Conservation (phyloP, 2,797 vertebrate species). For the Lepidocolaptes lacrymiger region DNA sequence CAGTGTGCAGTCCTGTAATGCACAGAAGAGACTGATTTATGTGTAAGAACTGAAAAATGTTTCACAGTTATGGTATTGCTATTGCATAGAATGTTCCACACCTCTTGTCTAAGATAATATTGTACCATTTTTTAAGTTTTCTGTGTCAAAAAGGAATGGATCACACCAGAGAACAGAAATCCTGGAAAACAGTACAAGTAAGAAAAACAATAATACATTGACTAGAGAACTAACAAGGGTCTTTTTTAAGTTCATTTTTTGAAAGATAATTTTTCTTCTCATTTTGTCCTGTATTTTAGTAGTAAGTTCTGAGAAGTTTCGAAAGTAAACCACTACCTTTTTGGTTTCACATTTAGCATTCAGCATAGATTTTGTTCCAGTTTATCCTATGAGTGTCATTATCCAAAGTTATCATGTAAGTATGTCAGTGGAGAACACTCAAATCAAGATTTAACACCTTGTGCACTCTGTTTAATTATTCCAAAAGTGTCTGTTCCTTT, state of each 20-base stretch:
- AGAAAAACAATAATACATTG: neutral
- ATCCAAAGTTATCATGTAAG: neutral
- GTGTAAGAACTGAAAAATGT: neutral
- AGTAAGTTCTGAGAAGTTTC: neutral
- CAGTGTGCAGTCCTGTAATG: neutral
- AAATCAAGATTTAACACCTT: neutral
- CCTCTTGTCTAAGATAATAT: neutral
- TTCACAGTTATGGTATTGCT: neutral
- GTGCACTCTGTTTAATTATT: neutral
- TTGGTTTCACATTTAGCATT: neutral
- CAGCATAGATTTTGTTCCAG: neutral
- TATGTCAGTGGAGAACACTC: neutral
- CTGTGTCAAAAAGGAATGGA: neutral
- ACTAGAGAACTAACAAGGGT: neutral
- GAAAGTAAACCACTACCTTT: neutral
- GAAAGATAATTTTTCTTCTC: neutral
- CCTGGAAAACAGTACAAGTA: neutral
- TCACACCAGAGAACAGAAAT: neutral
- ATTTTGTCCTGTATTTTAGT: neutral
- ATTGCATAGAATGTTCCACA: neutral
- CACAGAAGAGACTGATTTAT: neutral
- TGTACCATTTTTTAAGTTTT: neutral
- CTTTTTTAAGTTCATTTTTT: neutral
- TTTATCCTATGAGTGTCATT: neutral
- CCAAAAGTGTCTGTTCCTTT: neutral